Percentiles rank a stretch among this genome's conserved stretches.
Conservation (phyloP, 2,888 invertebrate genomes). For the Epinotia nisella region DNA sequence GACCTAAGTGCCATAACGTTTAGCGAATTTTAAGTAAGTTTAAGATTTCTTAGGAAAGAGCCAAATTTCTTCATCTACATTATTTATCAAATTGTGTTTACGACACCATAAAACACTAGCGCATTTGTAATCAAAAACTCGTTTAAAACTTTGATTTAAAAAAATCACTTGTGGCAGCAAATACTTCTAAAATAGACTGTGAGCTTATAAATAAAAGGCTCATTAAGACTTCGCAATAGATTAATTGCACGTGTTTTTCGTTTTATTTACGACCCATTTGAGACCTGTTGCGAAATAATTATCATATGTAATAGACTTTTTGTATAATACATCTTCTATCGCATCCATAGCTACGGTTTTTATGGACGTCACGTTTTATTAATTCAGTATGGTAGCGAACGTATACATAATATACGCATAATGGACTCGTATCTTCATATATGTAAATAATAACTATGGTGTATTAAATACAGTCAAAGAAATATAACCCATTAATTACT, state of each 20-base stretch:
- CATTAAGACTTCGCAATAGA: conserved; percentile 30
- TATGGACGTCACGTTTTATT: conserved; percentile 30
- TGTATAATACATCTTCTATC: conserved; percentile 16
- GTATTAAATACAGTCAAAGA: neutral
- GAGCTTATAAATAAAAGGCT: conserved; percentile 7
- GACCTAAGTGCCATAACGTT: no score
- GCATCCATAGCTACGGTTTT: conserved; percentile 28
- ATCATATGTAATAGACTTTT: conserved; percentile 35
- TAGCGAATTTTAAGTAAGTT: no score
- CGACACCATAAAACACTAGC: neutral
- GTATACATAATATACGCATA: neutral
- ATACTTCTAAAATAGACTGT: conserved; percentile 18
- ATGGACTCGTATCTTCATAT: neutral
- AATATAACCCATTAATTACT: no score
- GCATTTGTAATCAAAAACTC: neutral
- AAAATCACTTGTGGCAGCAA: conserved; percentile 11
- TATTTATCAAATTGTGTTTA: neutral
- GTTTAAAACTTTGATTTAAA: conserved; percentile 1
- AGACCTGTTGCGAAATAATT: conserved; percentile 34
- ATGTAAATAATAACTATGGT: neutral
- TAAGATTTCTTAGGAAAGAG: no score
- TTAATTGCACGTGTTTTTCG: conserved; percentile 30
- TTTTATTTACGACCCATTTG: conserved; percentile 31
- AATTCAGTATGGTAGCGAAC: conserved; percentile 15
- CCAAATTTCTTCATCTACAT: no score